A percentile compares a stretch with the other conserved stretches of the same genome.
These are phyloP conservation scores for Idris sp. DNA, from an alignment of 1,140 invertebrate species.

Conservation along the genomic window DNA sequence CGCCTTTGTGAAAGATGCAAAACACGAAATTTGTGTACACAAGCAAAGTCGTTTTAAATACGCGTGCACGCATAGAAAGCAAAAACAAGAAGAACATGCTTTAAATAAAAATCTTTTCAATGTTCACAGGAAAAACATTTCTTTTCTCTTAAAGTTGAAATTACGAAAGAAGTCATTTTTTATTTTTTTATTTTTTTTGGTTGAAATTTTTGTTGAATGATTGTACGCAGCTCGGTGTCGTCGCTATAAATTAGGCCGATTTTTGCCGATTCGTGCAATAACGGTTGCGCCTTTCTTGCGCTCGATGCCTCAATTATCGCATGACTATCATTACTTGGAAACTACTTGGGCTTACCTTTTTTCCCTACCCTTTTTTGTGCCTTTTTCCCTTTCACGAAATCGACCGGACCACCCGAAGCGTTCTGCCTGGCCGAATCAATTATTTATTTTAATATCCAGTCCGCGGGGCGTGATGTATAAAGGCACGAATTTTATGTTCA, in stretches of 20 bases:
- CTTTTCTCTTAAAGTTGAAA: too few species aligned
- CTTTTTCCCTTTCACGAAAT: background rate
- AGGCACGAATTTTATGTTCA: conserved; percentile 27
- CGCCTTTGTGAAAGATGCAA: conserved; percentile 33
- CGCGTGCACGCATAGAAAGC: conserved; percentile 11
- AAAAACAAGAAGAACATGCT: conserved; percentile 14
- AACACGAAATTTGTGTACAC: conserved; percentile 33
- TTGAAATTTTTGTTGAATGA: conserved; percentile 3
- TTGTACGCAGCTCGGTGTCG: background rate
- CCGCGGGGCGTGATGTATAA: conserved; percentile 74
- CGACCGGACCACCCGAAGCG: conserved; percentile 73
- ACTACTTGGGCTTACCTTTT: background rate
- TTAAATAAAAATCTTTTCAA: conserved; percentile 50
- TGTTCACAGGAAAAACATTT: too few species aligned
- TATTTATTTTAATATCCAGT: conserved; percentile 79
- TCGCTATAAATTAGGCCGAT: conserved; percentile 13
- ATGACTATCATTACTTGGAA: conserved; percentile 44
- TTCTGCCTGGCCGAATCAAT: conserved; percentile 74
- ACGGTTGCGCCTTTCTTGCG: conserved; percentile 29
- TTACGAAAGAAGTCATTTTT: too few species aligned
- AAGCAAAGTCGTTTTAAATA: conserved; percentile 39
- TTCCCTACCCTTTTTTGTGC: background rate
- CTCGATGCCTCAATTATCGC: conserved; percentile 50
- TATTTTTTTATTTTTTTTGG: too few species aligned
- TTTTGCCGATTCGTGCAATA: conserved; percentile 23